A percentile compares a stretch with the other conserved stretches of the same genome.
These are phyloP conservation scores for Acanthiza pusilla DNA, from an alignment of 2,797 vertebrate genomes.

Conservation along the genomic window DNA sequence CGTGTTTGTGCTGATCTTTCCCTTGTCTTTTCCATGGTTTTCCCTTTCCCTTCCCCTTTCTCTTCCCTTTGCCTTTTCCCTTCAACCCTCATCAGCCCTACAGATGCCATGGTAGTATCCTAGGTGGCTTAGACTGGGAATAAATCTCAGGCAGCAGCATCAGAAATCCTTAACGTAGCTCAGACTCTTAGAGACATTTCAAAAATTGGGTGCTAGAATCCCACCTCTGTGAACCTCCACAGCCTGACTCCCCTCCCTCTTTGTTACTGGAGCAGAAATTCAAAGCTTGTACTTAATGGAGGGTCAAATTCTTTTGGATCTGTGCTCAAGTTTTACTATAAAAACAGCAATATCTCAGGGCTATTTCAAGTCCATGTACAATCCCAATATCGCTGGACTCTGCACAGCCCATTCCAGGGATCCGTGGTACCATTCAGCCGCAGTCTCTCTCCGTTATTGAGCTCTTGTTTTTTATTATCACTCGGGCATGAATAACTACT, in stretches of 20 bases:
- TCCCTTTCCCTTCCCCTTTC: neutral
- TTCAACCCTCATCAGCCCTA: neutral
- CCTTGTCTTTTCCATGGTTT: neutral
- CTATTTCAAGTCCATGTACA: neutral
- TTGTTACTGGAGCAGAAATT: neutral
- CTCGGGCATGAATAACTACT: neutral
- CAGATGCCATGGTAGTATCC: neutral
- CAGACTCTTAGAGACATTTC: rapidly evolving
- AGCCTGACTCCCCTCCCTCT: neutral
- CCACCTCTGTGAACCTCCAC: neutral
- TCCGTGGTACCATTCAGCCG: rapidly evolving
- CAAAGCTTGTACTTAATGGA: neutral
- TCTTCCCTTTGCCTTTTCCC: neutral
- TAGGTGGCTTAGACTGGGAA: neutral
- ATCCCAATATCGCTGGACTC: rapidly evolving
- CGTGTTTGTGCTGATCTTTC: neutral
- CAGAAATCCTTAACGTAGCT: neutral
- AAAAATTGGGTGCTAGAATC: neutral
- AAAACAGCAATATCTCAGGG: neutral
- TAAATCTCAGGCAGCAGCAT: neutral
- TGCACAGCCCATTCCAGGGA: neutral
- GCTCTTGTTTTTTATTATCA: neutral
- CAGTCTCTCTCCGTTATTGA: neutral
- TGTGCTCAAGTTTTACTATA: neutral
- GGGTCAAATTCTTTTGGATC: neutral